Evolutionary conservation across 2,113 vertebrate genomes (phyloP).

Genomic region (Brachyhypopomus gauderio): DNA sequence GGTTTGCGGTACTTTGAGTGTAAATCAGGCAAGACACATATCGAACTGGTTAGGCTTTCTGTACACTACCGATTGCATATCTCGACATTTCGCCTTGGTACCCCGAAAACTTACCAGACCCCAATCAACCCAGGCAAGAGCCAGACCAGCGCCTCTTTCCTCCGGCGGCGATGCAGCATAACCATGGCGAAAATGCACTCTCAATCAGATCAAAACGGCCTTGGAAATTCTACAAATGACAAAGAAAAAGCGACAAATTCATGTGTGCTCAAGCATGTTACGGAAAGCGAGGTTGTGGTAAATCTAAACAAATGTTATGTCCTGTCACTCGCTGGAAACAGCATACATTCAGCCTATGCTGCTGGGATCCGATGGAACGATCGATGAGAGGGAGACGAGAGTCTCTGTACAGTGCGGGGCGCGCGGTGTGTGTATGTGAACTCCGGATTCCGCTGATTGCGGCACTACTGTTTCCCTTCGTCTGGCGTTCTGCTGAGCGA

Average conservation of each 20-base stretch:
- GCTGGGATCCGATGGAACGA: conserved; percentile 34
- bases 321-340: not conserved
- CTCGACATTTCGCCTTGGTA: not conserved
- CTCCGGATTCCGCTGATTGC: conserved; percentile 56
- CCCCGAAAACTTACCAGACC: conserved; percentile 68
- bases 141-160: conserved; percentile 62
- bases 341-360: conserved; percentile 25
- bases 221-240: not conserved
- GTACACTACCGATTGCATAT: not conserved
- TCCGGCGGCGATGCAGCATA: conserved; percentile 53
- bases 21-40: not conserved
- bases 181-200: conserved; percentile 17
- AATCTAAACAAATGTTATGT: not conserved
- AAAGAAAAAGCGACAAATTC: not conserved
- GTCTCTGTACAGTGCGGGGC: too few species aligned
- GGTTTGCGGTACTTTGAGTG: not conserved
- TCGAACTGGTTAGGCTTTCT: not conserved
- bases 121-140: conserved; percentile 66
- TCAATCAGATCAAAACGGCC: conserved; percentile 11
- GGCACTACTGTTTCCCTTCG: conserved; percentile 31
- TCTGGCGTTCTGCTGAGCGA: conserved; percentile 52
- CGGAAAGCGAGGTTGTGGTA: not conserved
- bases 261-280: not conserved
- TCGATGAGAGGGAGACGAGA: not conserved
- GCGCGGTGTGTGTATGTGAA: conserved; percentile 17